Percentiles rank a stretch among this genome's conserved stretches.
Conservation (phyloP, 2,113 vertebrate species). For the Phasianus colchicus region DNA sequence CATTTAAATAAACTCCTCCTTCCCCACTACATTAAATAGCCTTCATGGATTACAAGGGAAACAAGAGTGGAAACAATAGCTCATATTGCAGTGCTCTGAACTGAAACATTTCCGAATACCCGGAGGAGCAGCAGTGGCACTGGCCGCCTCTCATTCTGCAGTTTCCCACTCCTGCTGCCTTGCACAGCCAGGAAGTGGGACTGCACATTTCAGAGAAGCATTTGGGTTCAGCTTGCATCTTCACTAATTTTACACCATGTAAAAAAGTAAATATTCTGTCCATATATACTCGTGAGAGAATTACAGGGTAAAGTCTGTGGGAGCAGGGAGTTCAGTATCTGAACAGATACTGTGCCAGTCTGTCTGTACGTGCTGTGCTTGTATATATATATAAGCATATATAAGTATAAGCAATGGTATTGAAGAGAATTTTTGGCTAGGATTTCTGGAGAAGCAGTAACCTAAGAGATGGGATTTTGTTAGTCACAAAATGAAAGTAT, state of each 20-base stretch:
- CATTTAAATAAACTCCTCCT: not conserved
- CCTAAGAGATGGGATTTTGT: not conserved
- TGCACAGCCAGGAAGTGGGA: not conserved
- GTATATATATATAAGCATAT: not conserved
- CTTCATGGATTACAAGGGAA: not conserved
- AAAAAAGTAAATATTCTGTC: constrained; percentile 18
- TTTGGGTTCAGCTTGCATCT: not conserved
- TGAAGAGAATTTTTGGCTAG: not conserved
- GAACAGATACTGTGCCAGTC: not conserved
- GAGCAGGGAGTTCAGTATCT: not conserved
- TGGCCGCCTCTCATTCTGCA: not conserved
- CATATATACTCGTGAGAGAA: not conserved
- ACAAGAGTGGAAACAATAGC: constrained; percentile 38
- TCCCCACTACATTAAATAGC: constrained; percentile 14
- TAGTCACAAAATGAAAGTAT: not conserved
- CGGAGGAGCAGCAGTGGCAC: not conserved
- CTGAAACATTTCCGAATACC: not conserved
- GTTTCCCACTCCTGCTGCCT: constrained; percentile 55
- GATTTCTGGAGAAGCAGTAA: not conserved
- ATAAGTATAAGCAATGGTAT: not conserved
- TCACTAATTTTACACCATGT: not conserved
- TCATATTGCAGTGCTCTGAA: not conserved
- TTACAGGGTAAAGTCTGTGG: not conserved
- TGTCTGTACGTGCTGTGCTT: not conserved
- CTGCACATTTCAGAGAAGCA: not conserved